Base-by-base conservation (phyloP, 2,888 invertebrate genomes). In the Trichopoda pennipes region DNA sequence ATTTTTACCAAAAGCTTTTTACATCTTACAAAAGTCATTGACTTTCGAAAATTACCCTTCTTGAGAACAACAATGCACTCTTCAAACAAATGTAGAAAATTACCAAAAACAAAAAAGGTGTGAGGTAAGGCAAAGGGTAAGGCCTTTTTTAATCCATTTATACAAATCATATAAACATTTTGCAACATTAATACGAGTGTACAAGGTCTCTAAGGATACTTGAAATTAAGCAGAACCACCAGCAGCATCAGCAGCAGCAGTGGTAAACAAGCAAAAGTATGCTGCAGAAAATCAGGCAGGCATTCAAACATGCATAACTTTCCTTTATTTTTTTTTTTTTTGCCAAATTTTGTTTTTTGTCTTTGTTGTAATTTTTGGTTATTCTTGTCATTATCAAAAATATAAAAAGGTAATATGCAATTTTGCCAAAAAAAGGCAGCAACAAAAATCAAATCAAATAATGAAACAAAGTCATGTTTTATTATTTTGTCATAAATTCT, bases 171-270 rank as follows among this genome's bases (percentile, higher is more conserved):
- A 70, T 73, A 72, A 77, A 77, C 68, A 74, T 82, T 80, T 80
- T 82, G 82, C 82, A 79, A 82, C 82, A 82, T 82, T 82, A 68
- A 77, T 63, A 70, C 55, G 58, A 75, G 32, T 49, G 58, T 69
- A 77, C 60, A 72, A 72, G 86, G 86, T 87, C 88, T 89, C 89
- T 84, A 86, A 89, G 88, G 88, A 89, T 88, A 87, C 89, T 88
- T 88, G 86, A 88, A 88, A 88, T 86, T 85, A 84, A 84, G 10
- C 38, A 38, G 38, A 10, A 38, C 60, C 66, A 79, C 38, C 44
- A 58, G 35, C 23, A 19, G 28, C 28, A 28, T 3, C 35, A 35
- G 35, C 35, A 35, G 64, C 66, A 78, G 47, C 44, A 58, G 35
- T 19, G 16, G 38, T 7, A 35, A 49, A 38, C 38, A 28, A 8